phyloP scores from a whole-genome alignment of 2,888 invertebrate genomes.

The Synergus laeviventris region DNA sequence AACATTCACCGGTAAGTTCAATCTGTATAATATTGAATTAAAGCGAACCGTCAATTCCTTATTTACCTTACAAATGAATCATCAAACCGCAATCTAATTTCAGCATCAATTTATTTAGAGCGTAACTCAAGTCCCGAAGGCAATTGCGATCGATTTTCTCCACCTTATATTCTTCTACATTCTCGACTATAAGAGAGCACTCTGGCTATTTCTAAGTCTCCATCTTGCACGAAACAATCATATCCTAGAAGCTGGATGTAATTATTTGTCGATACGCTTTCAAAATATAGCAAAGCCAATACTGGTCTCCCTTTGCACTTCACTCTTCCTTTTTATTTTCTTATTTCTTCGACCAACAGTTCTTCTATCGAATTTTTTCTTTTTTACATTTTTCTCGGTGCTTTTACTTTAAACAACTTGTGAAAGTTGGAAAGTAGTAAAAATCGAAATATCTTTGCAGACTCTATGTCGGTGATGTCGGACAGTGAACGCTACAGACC shows the following conservation, averaged over 20 bases:
- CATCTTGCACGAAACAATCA: constrained; percentile 21
- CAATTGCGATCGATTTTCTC: background rate
- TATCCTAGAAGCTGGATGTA: constrained; percentile 33
- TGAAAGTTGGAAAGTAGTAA: constrained; percentile 3
- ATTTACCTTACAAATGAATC: background rate
- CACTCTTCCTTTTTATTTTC: background rate
- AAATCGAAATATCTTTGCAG: constrained; percentile 63
- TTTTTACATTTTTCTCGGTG: background rate
- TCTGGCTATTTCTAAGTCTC: background rate
- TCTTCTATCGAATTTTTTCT: constrained; percentile 7
- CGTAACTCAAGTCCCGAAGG: background rate
- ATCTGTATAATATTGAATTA: background rate
- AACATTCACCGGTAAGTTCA: constrained; percentile 85
- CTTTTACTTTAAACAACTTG: background rate
- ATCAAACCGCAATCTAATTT: background rate
- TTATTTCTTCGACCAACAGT: background rate
- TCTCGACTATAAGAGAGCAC: background rate
- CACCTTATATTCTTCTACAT: constrained; percentile 16
- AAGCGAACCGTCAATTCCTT: background rate
- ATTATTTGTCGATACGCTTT: constrained; percentile 31
- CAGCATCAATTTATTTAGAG: background rate
- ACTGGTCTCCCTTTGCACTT: constrained; percentile 1
- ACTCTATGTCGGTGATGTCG: constrained; percentile 77
- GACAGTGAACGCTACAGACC: constrained; percentile 73
- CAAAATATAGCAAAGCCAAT: constrained; percentile 27